phyloP scores from a whole-genome alignment of 2,113 vertebrate species.

The Cynopterus brachyotis region DNA sequence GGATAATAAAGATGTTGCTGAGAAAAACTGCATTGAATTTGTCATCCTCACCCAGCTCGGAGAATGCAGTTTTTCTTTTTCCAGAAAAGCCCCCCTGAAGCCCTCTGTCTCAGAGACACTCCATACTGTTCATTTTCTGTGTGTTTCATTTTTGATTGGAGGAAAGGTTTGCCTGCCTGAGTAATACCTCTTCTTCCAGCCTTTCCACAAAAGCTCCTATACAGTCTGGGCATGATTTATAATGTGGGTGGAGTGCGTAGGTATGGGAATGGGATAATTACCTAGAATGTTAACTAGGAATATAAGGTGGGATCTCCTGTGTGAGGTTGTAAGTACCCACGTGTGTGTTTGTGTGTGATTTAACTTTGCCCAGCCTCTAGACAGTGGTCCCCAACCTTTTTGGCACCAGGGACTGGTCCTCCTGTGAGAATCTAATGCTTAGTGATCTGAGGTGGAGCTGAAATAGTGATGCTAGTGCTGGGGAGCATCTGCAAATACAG shows the following conservation, averaged over 20 bases:
- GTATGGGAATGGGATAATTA: neutral
- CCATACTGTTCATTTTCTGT: conserved; percentile 1
- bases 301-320: conserved; percentile 7
- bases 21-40: conserved; percentile 47
- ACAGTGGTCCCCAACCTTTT: no score
- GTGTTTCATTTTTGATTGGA: conserved; percentile 1
- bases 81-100: neutral
- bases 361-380: conserved; percentile 42
- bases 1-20: conserved; percentile 42
- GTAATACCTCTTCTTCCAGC: neutral
- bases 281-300: conserved; percentile 27
- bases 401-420: no score
- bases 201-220: neutral
- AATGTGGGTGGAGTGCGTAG: neutral
- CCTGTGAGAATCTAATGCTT: no score
- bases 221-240: neutral
- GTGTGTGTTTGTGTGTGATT: neutral
- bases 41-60: conserved; percentile 17
- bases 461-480: no score
- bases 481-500: no score
- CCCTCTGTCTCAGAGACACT: neutral
- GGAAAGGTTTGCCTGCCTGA: neutral
- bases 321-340: neutral
- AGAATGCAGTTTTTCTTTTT: neutral
- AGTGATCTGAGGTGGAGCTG: no score